Evolutionary conservation across 2,797 vertebrate species (phyloP).

Genomic region (Champsocephalus gunnari): DNA sequence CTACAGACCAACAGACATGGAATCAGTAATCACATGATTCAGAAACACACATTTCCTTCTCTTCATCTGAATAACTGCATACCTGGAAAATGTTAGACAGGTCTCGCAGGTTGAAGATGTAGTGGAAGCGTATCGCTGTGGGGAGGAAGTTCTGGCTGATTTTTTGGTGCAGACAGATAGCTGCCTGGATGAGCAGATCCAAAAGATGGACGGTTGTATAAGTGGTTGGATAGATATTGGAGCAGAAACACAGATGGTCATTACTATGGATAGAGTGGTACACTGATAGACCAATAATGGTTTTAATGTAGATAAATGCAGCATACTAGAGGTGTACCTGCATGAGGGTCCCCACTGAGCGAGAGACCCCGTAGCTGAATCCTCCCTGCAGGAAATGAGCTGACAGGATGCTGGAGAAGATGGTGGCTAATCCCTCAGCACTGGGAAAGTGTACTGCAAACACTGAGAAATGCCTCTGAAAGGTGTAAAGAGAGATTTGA

Average conservation of each 20-base stretch:
- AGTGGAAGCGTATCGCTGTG: conserved; percentile 87
- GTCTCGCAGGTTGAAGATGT: conserved; percentile 88
- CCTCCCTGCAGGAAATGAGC: conserved; percentile 85
- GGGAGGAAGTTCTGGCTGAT: conserved; percentile 89
- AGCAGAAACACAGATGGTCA: not conserved
- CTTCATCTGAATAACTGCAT: not conserved
- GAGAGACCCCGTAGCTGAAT: conserved; percentile 86
- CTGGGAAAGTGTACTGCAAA: conserved; percentile 86
- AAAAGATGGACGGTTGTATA: conserved; percentile 7
- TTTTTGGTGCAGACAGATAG: conserved; percentile 89
- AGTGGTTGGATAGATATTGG: not conserved
- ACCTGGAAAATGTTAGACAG: conserved; percentile 86
- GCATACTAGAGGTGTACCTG: conserved; percentile 63
- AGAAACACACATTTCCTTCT: not conserved
- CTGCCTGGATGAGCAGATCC: conserved; percentile 68
- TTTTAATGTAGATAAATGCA: conserved; percentile 10
- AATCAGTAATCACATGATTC: not conserved
- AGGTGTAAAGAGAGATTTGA: conserved; percentile 8
- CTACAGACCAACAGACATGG: conserved; percentile 43
- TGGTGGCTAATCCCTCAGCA: conserved; percentile 79
- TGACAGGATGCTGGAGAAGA: conserved; percentile 86
- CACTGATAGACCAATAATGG: not conserved
- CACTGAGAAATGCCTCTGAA: conserved; percentile 82
- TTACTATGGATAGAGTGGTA: not conserved
- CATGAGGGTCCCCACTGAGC: conserved; percentile 80